Conservation (phyloP, 2,797 vertebrate genomes). For the Diplodus puntazzo region DNA sequence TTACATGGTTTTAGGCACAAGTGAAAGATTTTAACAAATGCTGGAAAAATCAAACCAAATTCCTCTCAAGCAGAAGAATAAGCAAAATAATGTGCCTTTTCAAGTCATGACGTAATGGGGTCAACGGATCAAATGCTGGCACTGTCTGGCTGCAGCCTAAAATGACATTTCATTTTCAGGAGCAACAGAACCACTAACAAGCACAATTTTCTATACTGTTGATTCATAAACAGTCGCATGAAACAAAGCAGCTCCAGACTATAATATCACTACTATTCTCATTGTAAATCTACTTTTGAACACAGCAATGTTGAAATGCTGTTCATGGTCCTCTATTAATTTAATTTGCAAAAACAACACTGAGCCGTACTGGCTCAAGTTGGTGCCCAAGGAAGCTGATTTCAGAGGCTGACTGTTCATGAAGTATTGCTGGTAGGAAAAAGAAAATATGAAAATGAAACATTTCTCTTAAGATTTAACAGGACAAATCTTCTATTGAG, state of each 20-base stretch:
- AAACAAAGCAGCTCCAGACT: slow-evolving; percentile 19
- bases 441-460: slow-evolving; percentile 17
- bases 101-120: background rate
- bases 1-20: background rate
- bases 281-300: background rate
- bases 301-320: slow-evolving; percentile 11
- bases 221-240: slow-evolving; percentile 45
- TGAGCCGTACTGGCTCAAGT: slow-evolving; percentile 15
- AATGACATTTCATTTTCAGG: background rate
- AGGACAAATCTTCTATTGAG: slow-evolving; percentile 5
- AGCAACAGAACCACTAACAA: slow-evolving; percentile 10
- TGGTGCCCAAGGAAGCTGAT: slow-evolving; percentile 5
- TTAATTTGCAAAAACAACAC: slow-evolving; percentile 13
- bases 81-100: background rate
- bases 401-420: slow-evolving; percentile 50
- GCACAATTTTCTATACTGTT: background rate
- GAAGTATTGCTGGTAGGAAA: slow-evolving; percentile 35
- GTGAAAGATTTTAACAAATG: background rate
- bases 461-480: slow-evolving; percentile 3
- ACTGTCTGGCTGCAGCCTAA: slow-evolving; percentile 6
- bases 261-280: background rate
- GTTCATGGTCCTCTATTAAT: background rate
- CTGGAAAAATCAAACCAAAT: background rate
- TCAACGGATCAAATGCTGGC: slow-evolving; percentile 17
- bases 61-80: background rate